These are phyloP conservation scores for Cephus runcator DNA, from an alignment of 2,888 invertebrate genomes.

Conservation along the genomic window DNA sequence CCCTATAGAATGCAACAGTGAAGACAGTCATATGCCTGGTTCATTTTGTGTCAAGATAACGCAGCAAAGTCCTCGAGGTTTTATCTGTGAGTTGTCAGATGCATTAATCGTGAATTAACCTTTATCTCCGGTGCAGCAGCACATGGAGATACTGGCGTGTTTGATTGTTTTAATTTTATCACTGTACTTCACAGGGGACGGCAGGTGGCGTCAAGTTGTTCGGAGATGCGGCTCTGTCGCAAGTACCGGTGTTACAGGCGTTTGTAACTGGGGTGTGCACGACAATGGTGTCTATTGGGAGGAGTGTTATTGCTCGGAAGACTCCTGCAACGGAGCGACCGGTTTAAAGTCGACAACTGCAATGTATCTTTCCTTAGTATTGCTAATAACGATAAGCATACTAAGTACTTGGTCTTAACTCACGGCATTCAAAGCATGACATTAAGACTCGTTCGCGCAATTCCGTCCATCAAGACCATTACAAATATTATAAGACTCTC, in stretches of 20 bases:
- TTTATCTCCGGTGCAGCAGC: neutral
- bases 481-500: neutral
- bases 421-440: neutral
- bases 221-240: constrained; percentile 90
- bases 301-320: constrained; percentile 93
- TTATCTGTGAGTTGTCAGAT: constrained; percentile 82
- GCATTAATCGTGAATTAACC: neutral
- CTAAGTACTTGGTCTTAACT: neutral
- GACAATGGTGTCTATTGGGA: constrained; percentile 97
- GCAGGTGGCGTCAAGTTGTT: constrained; percentile 92
- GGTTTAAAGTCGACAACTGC: constrained; percentile 15
- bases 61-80: constrained; percentile 93
- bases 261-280: constrained; percentile 96
- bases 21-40: constrained; percentile 93
- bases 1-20: constrained; percentile 92
- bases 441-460: neutral
- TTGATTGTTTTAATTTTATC: neutral
- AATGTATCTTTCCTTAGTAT: neutral
- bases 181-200: constrained; percentile 81
- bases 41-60: constrained; percentile 96
- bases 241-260: constrained; percentile 91
- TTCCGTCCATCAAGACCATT: neutral
- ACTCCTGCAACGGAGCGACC: constrained; percentile 82
- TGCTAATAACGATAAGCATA: neutral
- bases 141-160: neutral